A percentile compares a stretch with the other conserved stretches of the same genome.
phyloP scores from a whole-genome alignment of 2,888 invertebrate species.

The Cephus pygmeus region DNA sequence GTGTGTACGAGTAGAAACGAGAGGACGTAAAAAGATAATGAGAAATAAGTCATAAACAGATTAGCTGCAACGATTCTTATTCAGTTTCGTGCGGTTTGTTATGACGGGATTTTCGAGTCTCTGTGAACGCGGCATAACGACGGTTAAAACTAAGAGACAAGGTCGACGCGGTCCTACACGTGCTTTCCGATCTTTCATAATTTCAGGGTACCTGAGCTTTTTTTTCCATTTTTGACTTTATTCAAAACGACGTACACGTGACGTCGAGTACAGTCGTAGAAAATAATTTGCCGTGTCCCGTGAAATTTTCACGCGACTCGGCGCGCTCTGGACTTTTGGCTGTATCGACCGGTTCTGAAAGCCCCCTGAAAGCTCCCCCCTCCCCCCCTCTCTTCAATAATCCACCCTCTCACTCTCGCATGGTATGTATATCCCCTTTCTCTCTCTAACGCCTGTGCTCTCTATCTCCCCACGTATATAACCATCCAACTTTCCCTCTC shows the following conservation, averaged over 20 bases:
- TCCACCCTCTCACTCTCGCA: constrained; percentile 17
- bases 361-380: constrained; percentile 30
- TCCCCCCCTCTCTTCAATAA: constrained; percentile 16
- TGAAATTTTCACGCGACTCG: constrained; percentile 37
- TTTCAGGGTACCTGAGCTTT: not conserved
- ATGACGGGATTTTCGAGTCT: too few species aligned
- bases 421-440: constrained; percentile 3
- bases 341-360: constrained; percentile 51
- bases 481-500: constrained; percentile 20
- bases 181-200: too few species aligned
- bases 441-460: constrained; percentile 15
- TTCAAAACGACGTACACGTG: not conserved
- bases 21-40: too few species aligned
- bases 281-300: constrained; percentile 13
- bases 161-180: too few species aligned
- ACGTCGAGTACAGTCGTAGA: not conserved
- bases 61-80: too few species aligned
- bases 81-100: too few species aligned
- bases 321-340: constrained; percentile 48
- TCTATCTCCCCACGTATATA: constrained; percentile 18
- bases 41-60: too few species aligned
- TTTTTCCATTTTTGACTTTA: not conserved
- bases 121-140: too few species aligned
- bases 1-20: too few species aligned
- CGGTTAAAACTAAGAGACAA: too few species aligned